These are phyloP conservation scores for Ganaspis sp. DNA, from an alignment of 1,140 invertebrate genomes.

Conservation along the genomic window DNA sequence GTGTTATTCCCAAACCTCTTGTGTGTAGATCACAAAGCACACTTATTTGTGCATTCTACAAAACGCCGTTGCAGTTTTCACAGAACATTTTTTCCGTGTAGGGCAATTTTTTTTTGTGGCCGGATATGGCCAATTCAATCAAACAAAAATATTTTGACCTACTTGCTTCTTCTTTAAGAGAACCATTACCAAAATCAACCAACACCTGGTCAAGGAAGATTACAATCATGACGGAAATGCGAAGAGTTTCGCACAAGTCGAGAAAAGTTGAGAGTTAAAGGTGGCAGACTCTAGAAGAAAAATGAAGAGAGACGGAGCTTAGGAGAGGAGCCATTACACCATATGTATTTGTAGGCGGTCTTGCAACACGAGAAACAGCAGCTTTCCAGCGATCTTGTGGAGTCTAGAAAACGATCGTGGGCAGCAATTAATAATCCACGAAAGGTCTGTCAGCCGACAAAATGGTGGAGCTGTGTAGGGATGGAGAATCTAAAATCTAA, in stretches of 20 bases:
- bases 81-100: no score
- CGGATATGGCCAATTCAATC: no score
- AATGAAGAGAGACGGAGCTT: not conserved
- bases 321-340: not conserved
- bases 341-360: conserved; percentile 16
- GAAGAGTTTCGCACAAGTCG: not conserved
- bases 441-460: conserved; percentile 57
- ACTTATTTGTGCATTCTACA: no score
- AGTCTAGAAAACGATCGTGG: conserved; percentile 10
- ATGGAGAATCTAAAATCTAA: conserved; percentile 45
- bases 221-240: not conserved
- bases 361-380: not conserved
- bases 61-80: no score
- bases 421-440: conserved; percentile 49
- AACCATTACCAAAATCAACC: not conserved
- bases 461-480: conserved; percentile 57
- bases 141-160: no score
- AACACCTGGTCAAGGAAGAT: not conserved
- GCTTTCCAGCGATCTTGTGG: not conserved
- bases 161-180: not conserved
- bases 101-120: no score
- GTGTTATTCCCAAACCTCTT: no score
- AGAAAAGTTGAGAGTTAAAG: not conserved
- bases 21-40: no score
- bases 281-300: not conserved